Base-by-base conservation (phyloP, 2,797 vertebrate species). In the Bovichtus variegatus region DNA sequence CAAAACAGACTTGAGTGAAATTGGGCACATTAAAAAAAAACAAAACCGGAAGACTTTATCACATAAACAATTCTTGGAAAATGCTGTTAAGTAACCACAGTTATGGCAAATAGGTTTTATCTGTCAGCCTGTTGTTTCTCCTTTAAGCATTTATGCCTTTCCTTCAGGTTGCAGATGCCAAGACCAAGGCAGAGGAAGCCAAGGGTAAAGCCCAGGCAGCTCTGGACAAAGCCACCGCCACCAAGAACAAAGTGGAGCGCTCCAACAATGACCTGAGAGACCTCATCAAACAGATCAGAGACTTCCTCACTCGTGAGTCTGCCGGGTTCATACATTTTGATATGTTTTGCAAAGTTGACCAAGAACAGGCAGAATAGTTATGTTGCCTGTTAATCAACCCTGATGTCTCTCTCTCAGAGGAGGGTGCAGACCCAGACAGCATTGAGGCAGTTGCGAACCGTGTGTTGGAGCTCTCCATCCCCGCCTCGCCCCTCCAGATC, bases 401-500 rank as follows among this genome's bases (percentile, higher is more conserved):
- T 72, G 25, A 3, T 76, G 0, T 62, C 4, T 79, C n/a, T 70
- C 19, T 59, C n/a, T 3, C 92, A 99, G 98, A 99, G 94, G 98
- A 99, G 60, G 98, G 97, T 0, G 98, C 98, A 0, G 97, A 99
- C 87, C 98, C 98, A 0, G 97, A 98, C 89, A 99, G 97, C 87
- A 99, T 99, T 34, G 97, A 98, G 82, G 94, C 92, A 9, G 96
- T 99, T 54, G 98, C 98, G 0, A 97, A 95, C 76, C 95, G 93
- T 0, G 98, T 99, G 59, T 79, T 99, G 92, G 95, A 97, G 87
- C 95, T 99, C 51, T 98, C 97, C n/a, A 98, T 99, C 80, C 98
- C 98, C 0, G 98, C 98, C 0, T 97, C 97, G 0, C 96, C 98
- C 0, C 90, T 96, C 44, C 97, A 99, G 94, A 99, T 99, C 88